A percentile compares a stretch with the other conserved stretches of the same genome.
These are phyloP conservation scores for Babyrousa celebensis DNA, from an alignment of 2,797 vertebrate genomes.

Conservation along the genomic window DNA sequence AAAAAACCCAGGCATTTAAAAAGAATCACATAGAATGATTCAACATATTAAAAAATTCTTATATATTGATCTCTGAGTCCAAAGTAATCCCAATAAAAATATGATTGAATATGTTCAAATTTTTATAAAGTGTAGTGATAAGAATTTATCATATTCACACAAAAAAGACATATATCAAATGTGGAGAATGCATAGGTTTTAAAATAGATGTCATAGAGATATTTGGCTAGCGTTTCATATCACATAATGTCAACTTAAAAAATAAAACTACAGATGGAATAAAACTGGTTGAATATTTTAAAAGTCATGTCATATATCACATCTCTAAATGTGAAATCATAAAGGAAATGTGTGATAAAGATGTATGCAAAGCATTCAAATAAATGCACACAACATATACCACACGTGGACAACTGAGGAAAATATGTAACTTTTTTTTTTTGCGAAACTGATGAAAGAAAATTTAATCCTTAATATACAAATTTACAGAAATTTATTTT, in stretches of 20 bases:
- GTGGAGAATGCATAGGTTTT: background rate
- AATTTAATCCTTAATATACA: background rate
- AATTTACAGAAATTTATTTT: background rate
- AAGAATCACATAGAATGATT: background rate
- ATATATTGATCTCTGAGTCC: background rate
- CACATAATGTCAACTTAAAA: background rate
- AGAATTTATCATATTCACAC: background rate
- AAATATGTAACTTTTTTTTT: background rate
- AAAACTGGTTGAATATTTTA: background rate
- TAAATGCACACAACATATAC: background rate
- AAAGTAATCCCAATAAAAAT: background rate
- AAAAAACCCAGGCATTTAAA: background rate
- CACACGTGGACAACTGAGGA: background rate
- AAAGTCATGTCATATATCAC: background rate
- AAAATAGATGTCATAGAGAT: background rate
- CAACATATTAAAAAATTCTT: background rate
- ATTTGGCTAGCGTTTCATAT: background rate
- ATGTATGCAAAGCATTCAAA: background rate
- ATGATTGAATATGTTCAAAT: background rate
- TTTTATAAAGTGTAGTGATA: background rate
- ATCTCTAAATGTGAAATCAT: background rate
- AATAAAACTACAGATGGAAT: background rate
- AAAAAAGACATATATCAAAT: background rate
- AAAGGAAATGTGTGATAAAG: background rate
- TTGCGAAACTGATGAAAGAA: background rate